Evolutionary conservation across 2,797 vertebrate species (phyloP).

Genomic region (Myoxocephalus aenaeus): DNA sequence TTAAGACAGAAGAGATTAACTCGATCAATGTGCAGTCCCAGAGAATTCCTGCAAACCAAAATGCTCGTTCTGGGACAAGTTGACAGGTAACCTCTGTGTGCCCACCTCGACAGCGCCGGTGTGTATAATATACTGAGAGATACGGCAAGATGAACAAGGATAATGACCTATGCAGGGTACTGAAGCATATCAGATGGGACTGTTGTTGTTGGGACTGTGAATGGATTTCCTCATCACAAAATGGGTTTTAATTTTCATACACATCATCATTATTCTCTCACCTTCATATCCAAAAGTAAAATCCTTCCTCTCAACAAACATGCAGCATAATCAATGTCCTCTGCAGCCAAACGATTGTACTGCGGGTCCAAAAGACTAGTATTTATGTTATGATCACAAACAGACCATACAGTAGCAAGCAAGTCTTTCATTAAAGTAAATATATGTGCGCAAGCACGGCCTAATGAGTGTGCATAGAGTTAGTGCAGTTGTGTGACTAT

Average conservation of each 20-base stretch:
- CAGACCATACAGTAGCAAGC: slow-evolving; percentile 33
- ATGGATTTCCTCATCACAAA: slow-evolving; percentile 6
- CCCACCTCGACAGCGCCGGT: not conserved
- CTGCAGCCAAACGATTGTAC: slow-evolving; percentile 26
- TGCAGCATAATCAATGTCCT: slow-evolving; percentile 14
- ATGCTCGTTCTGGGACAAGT: slow-evolving; percentile 10
- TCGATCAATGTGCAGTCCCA: slow-evolving; percentile 36
- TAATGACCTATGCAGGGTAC: not conserved
- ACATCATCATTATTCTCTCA: not conserved
- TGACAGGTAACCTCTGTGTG: slow-evolving; percentile 18
- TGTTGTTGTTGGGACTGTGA: not conserved
- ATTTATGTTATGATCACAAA: slow-evolving; percentile 49
- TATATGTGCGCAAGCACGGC: slow-evolving; percentile 35
- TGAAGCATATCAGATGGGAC: not conserved
- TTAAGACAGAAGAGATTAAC: slow-evolving; percentile 77
- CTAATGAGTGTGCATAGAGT: slow-evolving; percentile 30
- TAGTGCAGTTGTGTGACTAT: slow-evolving; percentile 1
- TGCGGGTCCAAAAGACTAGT: slow-evolving; percentile 18
- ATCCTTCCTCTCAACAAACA: slow-evolving; percentile 24
- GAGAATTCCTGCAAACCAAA: slow-evolving; percentile 55
- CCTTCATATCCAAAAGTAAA: not conserved
- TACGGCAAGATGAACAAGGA: not conserved
- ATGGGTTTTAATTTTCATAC: not conserved
- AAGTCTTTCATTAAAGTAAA: slow-evolving; percentile 49
- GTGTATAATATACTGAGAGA: not conserved